Conservation (phyloP, 2,113 vertebrate species). For the Falco punctatus region DNA sequence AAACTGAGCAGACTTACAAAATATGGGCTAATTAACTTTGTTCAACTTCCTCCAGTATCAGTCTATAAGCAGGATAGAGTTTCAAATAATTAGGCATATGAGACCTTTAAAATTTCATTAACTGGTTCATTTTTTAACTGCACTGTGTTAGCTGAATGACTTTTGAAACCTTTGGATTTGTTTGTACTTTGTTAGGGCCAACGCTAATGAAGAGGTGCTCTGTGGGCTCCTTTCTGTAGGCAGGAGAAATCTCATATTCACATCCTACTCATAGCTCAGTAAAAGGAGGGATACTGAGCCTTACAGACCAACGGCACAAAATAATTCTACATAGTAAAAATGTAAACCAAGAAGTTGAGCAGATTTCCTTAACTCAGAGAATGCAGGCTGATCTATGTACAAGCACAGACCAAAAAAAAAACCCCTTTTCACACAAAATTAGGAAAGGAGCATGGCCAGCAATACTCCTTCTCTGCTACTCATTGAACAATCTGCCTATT, state of each 20-base stretch:
- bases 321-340: neutral
- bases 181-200: neutral
- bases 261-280: neutral
- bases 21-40: conserved; percentile 25
- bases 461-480: neutral
- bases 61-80: neutral
- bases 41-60: conserved; percentile 12
- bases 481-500: neutral
- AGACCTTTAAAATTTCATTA: neutral
- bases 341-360: neutral
- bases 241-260: neutral
- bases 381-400: neutral
- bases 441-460: neutral
- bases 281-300: neutral
- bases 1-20: conserved; percentile 14
- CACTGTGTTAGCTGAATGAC: neutral
- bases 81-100: neutral
- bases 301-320: neutral
- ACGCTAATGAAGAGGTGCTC: neutral
- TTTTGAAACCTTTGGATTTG: neutral
- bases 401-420: neutral
- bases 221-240: neutral
- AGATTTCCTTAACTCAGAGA: neutral
- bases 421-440: neutral
- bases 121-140: conserved; percentile 3